Base-by-base conservation (phyloP, 2,113 vertebrate species). In the Ammodytes marinus region DNA sequence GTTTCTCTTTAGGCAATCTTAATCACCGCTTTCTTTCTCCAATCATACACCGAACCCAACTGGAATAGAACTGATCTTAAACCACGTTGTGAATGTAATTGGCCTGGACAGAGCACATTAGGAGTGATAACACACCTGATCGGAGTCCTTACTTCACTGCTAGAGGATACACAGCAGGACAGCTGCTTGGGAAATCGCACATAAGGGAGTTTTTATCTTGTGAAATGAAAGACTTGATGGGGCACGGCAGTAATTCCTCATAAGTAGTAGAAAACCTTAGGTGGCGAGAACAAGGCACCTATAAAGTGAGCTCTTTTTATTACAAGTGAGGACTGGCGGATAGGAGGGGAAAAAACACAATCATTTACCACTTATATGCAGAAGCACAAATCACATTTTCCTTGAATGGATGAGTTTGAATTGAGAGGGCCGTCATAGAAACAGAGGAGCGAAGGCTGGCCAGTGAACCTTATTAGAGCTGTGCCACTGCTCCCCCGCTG, bases 381-480 rank as follows among this genome's bases (percentile, higher is more conserved):
- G 7, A 15, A 78, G 74, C 85, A 84, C 74, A 86, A 45, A 65
- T 64, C 75, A 54, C 71, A 53, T 53, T 74, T 81, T 74, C 45
- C 49, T 69, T 66, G 54, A 80, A 83, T 83, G 79, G 70, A 73
- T 27, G 69, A 70, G 39, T 50, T 46, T 67, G 42, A 71, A 61
- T 46, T 73, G 58, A 82, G 46, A 69, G 74, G 72, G 64, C 27
- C 50, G 82, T 79, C 42, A 77, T 58, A 74, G 77, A 60, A 78
- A 74, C 49, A 59, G 80, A 60, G 73, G 68, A 71, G 77, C 85
- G 65, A 63, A 69, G 55, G 15, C 57, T 57, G 65, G 42, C 52
- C 75, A 77, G 71, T 72, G 78, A 70, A 60, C 68, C 74, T 67
- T 91, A 83, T 88, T 87, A 79, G 87, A 88, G 85, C 85, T 73